Percentiles rank a stretch among this genome's conserved stretches.
Conservation (phyloP, 2,113 vertebrate species). For the Alosa alosa region DNA sequence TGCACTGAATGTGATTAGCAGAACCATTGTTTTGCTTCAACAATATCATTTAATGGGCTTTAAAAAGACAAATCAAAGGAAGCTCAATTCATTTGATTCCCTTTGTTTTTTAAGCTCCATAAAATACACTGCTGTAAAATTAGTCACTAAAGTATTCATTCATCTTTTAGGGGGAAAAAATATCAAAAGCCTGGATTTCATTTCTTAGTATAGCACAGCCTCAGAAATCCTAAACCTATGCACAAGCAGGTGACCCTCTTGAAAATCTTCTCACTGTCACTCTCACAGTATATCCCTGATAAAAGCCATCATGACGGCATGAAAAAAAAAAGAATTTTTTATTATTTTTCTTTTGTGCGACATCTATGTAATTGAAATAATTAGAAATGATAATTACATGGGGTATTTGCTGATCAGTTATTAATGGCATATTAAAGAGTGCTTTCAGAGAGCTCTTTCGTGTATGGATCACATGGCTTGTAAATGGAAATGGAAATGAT, state of each 20-base stretch:
- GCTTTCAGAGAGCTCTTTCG: slow-evolving; percentile 41
- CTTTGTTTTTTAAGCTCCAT: slow-evolving; percentile 75
- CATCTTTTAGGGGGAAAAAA: not conserved
- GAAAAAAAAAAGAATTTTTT: not conserved
- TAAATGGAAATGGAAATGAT: slow-evolving; percentile 51
- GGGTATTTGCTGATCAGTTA: slow-evolving; percentile 40
- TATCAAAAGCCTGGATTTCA: not conserved
- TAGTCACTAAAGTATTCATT: not conserved
- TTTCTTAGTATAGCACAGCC: not conserved
- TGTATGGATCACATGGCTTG: slow-evolving; percentile 41
- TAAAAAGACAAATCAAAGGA: slow-evolving; percentile 81
- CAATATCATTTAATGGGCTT: slow-evolving; percentile 91
- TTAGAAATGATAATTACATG: slow-evolving; percentile 38
- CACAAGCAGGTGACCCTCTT: not conserved
- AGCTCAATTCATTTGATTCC: slow-evolving; percentile 75
- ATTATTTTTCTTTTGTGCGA: not conserved
- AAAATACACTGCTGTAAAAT: slow-evolving; percentile 43
- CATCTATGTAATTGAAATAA: slow-evolving; percentile 22
- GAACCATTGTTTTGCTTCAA: slow-evolving; percentile 84
- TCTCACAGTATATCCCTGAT: not conserved
- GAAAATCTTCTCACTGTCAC: not conserved
- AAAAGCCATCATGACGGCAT: not conserved
- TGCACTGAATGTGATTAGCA: slow-evolving; percentile 88
- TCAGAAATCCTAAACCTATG: not conserved
- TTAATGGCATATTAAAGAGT: slow-evolving; percentile 38